Evolutionary conservation across 2,113 vertebrate species (phyloP).

Genomic region (Sarotherodon lohbergeri): DNA sequence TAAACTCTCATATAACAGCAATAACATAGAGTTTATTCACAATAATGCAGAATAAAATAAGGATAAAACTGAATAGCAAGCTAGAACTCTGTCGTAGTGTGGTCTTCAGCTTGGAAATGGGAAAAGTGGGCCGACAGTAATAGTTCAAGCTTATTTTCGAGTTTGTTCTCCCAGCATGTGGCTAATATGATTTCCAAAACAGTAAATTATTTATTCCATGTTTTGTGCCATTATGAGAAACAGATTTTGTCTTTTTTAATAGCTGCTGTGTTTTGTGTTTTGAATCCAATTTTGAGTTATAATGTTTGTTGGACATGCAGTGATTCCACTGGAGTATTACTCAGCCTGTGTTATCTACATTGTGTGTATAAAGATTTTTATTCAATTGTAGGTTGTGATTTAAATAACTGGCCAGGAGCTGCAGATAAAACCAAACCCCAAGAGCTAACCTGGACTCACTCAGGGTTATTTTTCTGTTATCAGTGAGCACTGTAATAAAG

Average conservation of each 20-base stretch:
- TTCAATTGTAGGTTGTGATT: fast-evolving
- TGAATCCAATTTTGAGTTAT: neutral
- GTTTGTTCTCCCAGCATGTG: neutral
- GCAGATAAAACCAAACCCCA: neutral
- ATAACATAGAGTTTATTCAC: neutral
- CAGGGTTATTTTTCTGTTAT: neutral
- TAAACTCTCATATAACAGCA: neutral
- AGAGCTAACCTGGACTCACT: neutral
- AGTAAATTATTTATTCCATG: neutral
- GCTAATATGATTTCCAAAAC: neutral
- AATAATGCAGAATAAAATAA: neutral
- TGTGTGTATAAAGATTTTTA: neutral
- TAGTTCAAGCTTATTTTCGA: neutral
- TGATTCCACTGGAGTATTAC: neutral
- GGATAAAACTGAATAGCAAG: neutral
- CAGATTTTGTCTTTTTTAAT: neutral
- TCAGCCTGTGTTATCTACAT: neutral
- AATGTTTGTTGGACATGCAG: neutral
- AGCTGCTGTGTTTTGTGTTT: neutral
- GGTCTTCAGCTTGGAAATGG: neutral
- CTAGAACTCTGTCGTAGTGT: neutral
- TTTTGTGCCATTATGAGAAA: neutral
- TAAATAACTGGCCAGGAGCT: neutral
- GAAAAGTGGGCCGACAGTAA: fast-evolving
- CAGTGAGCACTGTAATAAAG: neutral